Conservation (phyloP, 1,140 invertebrate genomes). For the Zaprionus tsacasi region DNA sequence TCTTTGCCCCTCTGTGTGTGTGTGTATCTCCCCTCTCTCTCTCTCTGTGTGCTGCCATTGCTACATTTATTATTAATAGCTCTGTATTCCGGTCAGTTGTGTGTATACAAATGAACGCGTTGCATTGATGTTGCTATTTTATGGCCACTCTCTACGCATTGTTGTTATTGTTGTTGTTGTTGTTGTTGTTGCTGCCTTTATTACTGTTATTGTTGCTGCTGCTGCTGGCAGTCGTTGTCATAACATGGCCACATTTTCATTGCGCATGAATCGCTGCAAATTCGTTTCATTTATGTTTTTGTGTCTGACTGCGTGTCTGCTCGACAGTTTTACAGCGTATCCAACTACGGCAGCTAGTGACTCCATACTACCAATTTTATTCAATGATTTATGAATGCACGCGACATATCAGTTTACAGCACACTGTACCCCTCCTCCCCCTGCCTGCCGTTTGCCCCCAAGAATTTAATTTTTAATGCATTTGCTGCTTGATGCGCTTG, state of each 20-base stretch:
- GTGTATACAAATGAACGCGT: constrained; percentile 64
- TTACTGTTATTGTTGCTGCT: constrained; percentile 19
- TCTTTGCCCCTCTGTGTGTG: neutral
- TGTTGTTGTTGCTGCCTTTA: constrained; percentile 22
- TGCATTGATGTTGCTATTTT: constrained; percentile 81
- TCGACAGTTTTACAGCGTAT: neutral
- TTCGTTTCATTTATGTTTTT: constrained; percentile 26
- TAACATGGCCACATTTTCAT: constrained; percentile 69
- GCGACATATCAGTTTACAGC: constrained; percentile 78
- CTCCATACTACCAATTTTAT: constrained; percentile 55
- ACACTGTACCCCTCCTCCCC: neutral
- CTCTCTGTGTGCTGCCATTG: constrained; percentile 32
- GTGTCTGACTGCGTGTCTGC: neutral
- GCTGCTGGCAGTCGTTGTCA: constrained; percentile 35
- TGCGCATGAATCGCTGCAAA: constrained; percentile 56
- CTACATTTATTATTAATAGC: constrained; percentile 82
- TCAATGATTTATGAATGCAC: constrained; percentile 82
- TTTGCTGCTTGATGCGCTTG: constrained; percentile 32
- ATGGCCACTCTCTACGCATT: constrained; percentile 63
- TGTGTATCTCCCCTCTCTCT: constrained; percentile 2
- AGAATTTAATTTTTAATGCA: constrained; percentile 73
- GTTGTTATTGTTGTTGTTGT: constrained; percentile 25
- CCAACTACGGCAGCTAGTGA: constrained; percentile 47
- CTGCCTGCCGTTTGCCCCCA: constrained; percentile 53
- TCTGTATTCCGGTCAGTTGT: constrained; percentile 73